phyloP scores from a whole-genome alignment of 2,888 invertebrate genomes.

The Dermolepida albohirtum region DNA sequence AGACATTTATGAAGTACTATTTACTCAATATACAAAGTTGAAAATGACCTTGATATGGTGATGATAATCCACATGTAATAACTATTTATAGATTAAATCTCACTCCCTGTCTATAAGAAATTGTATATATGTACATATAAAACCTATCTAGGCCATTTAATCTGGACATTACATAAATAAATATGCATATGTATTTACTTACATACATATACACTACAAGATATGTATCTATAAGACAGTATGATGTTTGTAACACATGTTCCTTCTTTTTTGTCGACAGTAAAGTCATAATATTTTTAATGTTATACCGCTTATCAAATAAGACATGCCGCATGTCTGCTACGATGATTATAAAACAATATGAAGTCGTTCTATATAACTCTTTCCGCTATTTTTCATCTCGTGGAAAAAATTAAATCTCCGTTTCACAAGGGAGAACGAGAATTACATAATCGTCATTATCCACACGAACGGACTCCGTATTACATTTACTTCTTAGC shows the following conservation, averaged over 20 bases:
- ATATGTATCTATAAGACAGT: slow-evolving; percentile 6
- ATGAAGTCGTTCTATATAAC: not conserved
- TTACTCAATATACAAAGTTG: too few relatives aligned
- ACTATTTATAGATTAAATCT: too few relatives aligned
- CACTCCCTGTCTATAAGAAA: too few relatives aligned
- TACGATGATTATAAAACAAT: slow-evolving; percentile 17
- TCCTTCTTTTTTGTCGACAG: not conserved
- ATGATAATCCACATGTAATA: too few relatives aligned
- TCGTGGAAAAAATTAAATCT: slow-evolving; percentile 7
- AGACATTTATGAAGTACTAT: too few relatives aligned
- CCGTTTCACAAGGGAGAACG: slow-evolving; percentile 8
- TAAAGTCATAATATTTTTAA: slow-evolving; percentile 16
- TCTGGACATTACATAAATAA: not conserved
- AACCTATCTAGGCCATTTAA: too few relatives aligned
- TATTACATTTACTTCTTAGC: too few relatives aligned
- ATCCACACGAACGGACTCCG: too few relatives aligned
- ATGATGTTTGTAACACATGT: slow-evolving; percentile 21
- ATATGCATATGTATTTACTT: not conserved
- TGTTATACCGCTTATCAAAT: slow-evolving; percentile 10
- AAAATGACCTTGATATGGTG: too few relatives aligned
- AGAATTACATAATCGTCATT: slow-evolving; percentile 2
- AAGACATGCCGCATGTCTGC: slow-evolving; percentile 6
- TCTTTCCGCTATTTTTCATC: not conserved
- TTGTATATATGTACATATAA: too few relatives aligned
- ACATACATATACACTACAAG: slow-evolving; percentile 2